These are phyloP conservation scores for Synergus gifuensis DNA, from an alignment of 2,888 invertebrate genomes.

Conservation along the genomic window DNA sequence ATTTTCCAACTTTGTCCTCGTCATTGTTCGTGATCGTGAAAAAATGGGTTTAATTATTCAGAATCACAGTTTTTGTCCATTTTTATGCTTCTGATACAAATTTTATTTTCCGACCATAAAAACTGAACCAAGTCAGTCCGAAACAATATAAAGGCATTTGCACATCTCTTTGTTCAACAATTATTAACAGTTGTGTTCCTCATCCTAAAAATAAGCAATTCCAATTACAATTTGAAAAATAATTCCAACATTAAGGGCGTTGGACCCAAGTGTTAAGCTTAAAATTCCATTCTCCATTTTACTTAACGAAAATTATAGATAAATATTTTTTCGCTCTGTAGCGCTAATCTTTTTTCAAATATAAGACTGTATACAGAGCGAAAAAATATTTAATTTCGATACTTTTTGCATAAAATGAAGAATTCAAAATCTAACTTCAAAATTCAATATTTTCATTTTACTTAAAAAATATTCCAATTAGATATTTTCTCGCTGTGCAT, in stretches of 20 bases:
- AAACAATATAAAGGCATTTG: neutral
- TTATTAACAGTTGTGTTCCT: neutral
- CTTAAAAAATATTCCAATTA: too few relatives aligned
- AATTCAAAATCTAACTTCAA: too few relatives aligned
- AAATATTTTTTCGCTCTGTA: too few relatives aligned
- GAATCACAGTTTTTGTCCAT: neutral
- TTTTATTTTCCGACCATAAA: neutral
- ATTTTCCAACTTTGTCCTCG: neutral
- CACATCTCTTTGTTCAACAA: neutral
- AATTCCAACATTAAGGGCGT: neutral
- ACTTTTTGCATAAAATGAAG: too few relatives aligned
- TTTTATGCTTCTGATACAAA: neutral
- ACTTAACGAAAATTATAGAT: too few relatives aligned
- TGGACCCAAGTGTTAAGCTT: too few relatives aligned
- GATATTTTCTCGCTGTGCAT: too few relatives aligned
- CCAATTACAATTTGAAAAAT: neutral
- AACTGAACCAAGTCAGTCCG: neutral
- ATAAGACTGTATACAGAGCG: too few relatives aligned
- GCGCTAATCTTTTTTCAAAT: too few relatives aligned
- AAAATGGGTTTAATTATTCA: constrained; percentile 4
- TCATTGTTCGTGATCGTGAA: neutral
- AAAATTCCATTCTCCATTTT: too few relatives aligned
- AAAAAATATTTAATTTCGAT: too few relatives aligned
- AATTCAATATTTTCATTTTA: too few relatives aligned
- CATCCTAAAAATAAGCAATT: neutral